Percentiles rank a stretch among this genome's conserved stretches.
Evolutionary conservation across 2,113 vertebrate species (phyloP).

Genomic region (Oxyruncus cristatus): DNA sequence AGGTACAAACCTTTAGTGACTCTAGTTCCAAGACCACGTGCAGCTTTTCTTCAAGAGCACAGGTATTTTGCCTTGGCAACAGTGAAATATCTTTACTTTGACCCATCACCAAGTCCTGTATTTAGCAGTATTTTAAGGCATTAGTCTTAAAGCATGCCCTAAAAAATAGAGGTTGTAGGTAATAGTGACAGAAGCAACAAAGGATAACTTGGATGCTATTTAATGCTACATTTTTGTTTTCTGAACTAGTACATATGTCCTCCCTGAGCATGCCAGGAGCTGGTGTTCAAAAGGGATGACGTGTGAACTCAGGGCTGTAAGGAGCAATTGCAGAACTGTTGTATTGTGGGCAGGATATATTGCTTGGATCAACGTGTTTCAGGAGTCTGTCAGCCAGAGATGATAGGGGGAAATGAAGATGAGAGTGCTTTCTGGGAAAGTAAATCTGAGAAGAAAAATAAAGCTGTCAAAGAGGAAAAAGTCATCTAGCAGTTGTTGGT

Average conservation of each 20-base stretch:
- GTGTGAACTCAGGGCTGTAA: neutral
- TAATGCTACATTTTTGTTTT: neutral
- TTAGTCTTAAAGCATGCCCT: neutral
- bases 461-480: neutral
- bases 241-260: neutral
- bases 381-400: neutral
- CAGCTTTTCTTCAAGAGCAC: neutral
- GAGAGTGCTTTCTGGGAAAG: neutral
- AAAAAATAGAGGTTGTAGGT: neutral
- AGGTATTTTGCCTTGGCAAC: neutral
- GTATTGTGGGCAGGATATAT: neutral
- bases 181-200: neutral
- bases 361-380: neutral
- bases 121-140: neutral
- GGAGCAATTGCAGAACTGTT: neutral
- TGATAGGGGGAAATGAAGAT: neutral
- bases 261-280: neutral
- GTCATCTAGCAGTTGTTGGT: neutral
- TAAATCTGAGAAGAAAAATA: neutral
- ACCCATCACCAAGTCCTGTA: neutral
- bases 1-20: neutral
- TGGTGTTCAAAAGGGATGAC: rapidly evolving
- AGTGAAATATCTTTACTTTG: neutral
- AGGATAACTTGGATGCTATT: neutral
- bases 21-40: neutral